These are phyloP conservation scores for Montipora sp. DNA, from an alignment of 64 coral and sea anemone species.

Conservation along the genomic window DNA sequence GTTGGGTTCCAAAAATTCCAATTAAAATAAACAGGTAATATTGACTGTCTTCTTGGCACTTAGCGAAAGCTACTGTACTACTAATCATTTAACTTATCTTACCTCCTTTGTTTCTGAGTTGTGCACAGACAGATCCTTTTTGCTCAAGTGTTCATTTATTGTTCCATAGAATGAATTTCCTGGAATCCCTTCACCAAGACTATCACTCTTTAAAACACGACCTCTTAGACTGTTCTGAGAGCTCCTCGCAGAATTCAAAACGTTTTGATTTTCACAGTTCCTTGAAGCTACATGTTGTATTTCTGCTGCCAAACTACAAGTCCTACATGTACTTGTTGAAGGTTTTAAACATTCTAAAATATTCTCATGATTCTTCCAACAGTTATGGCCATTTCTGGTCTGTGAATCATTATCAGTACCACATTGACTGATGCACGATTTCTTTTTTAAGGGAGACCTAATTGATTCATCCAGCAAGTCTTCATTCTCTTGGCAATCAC, in stretches of 20 bases:
- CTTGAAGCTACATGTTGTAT: neutral
- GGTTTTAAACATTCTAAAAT: slow-evolving; percentile 28
- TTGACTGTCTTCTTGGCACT: too few species aligned
- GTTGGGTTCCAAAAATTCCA: too few species aligned
- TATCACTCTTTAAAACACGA: neutral
- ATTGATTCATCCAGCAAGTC: neutral
- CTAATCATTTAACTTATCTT: neutral
- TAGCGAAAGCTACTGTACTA: too few species aligned
- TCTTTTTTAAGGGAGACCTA: slow-evolving; percentile 42
- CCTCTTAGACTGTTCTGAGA: neutral
- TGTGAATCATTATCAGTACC: neutral
- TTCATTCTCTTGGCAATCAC: neutral
- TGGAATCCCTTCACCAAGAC: neutral
- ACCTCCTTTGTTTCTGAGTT: neutral
- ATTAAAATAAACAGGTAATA: too few species aligned
- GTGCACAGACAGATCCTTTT: neutral
- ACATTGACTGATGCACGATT: slow-evolving; percentile 10
- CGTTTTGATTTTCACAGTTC: neutral
- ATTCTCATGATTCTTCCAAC: neutral
- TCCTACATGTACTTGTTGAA: slow-evolving; percentile 37
- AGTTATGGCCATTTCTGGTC: slow-evolving; percentile 11
- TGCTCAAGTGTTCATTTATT: slow-evolving; percentile 4
- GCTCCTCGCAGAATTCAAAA: slow-evolving; percentile 1
- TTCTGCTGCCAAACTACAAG: slow-evolving; percentile 8
- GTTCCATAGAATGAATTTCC: neutral